Evolutionary conservation across 2,888 invertebrate species (phyloP), one percentile per base, ranked within the genome.

Genomic region (Colostygia pectinataria): DNA sequence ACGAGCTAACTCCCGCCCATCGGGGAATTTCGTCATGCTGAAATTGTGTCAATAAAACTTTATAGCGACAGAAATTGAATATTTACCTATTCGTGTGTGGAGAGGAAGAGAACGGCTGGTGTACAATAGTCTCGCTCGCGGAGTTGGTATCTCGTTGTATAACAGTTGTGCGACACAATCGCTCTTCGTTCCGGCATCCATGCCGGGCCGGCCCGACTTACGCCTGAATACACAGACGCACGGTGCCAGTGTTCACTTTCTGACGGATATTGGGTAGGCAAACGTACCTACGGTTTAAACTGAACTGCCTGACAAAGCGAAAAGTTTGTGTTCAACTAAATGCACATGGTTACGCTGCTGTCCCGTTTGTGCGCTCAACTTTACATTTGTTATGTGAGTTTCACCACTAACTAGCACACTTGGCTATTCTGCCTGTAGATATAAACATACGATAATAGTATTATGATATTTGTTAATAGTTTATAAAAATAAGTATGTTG

Each of bases 271-370:
- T 80, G 79, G 76, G 73, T 74, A 80, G 72, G 72, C 77, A 71
- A 75, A 71, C 69, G 73, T 64, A 40, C 40, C 31, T 32, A 68
- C 63, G 72, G 74, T 74, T 80, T 74, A 74, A 79, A 76, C 77
- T 73, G 78, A 76, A 80, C 75, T 76, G 75, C 75, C 76, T 79
- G 72, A 79, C 78, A 84, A 82, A 81, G 83, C 77, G 80, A 74
- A 83, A 84, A 84, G 78, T 87, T 85, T 77, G 63, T 63, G 59
- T 75, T 75, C 72, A 80, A 80, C 82, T 83, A 80, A 83, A 85
- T 84, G 81, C 80, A 82, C 74, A 75, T 71, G 74, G 74, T 69
- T 57, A 43, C 46, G 42, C 46, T 18, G 4, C 40, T 59, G 71
- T 66, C 63, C 68, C 74, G 73, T 74, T 77, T 77, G 78, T 71